These are phyloP conservation scores for Labia minor DNA, from an alignment of 2,888 invertebrate species.

Conservation along the genomic window DNA sequence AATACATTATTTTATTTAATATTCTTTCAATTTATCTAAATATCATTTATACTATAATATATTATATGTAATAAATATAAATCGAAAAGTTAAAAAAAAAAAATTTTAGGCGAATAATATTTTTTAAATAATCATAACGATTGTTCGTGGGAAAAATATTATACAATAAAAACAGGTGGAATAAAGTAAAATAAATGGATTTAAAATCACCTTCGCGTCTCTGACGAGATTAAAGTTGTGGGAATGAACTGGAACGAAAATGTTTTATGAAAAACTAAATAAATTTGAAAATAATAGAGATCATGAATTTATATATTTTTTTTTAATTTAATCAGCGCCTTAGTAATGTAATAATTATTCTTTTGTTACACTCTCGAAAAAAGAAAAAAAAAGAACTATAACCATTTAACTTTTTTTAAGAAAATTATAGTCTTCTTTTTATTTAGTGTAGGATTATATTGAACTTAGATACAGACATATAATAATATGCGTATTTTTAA, in stretches of 20 bases:
- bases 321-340: background rate
- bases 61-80: too few relatives aligned
- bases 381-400: background rate
- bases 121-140: too few relatives aligned
- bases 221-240: background rate
- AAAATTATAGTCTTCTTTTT: background rate
- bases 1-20: too few relatives aligned
- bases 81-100: too few relatives aligned
- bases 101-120: too few relatives aligned
- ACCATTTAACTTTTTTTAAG: background rate
- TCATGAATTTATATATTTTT: background rate
- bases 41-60: too few relatives aligned
- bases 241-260: background rate
- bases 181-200: background rate
- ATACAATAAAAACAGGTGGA: background rate
- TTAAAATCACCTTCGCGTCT: background rate
- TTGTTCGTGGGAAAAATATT: background rate
- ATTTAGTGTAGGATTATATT: background rate
- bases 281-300: slow-evolving; percentile 4
- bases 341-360: background rate
- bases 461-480: too few relatives aligned
- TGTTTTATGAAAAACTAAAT: background rate
- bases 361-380: background rate
- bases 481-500: too few relatives aligned
- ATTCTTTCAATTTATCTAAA: too few relatives aligned